These are phyloP conservation scores for Leptosomus discolor DNA, from an alignment of 2,113 vertebrate genomes.

Conservation along the genomic window DNA sequence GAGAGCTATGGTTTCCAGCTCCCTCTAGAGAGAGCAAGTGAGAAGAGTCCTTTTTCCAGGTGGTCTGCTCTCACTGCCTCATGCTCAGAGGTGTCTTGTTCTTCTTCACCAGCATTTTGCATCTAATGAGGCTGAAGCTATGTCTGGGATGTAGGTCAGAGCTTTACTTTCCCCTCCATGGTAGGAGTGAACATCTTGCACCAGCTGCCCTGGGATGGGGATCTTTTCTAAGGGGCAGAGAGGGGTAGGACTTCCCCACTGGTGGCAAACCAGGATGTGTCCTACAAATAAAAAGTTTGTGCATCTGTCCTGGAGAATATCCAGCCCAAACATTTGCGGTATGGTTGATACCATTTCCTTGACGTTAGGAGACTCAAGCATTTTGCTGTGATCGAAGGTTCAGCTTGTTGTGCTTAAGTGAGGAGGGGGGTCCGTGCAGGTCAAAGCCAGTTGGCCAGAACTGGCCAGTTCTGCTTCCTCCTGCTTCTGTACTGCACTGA, in stretches of 20 bases:
- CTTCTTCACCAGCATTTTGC: neutral
- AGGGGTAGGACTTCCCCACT: neutral
- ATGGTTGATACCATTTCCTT: neutral
- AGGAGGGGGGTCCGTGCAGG: neutral
- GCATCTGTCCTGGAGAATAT: neutral
- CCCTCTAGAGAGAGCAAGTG: neutral
- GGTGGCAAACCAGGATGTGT: neutral
- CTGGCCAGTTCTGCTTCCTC: neutral
- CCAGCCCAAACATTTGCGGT: fast-evolving
- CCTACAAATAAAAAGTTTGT: neutral
- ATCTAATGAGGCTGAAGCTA: neutral
- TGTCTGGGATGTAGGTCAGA: neutral
- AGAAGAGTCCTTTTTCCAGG: neutral
- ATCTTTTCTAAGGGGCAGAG: neutral
- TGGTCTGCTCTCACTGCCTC: neutral
- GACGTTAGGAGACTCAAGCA: fast-evolving
- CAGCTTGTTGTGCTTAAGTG: neutral
- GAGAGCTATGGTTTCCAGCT: neutral
- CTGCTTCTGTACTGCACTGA: neutral
- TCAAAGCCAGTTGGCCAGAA: neutral
- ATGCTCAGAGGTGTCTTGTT: neutral
- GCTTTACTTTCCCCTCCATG: neutral
- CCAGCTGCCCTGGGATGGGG: neutral
- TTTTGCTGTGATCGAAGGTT: neutral
- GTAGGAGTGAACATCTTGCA: neutral